Evolutionary conservation across 2,797 vertebrate genomes (phyloP), one percentile per base, ranked within the genome.

Genomic region (Microtus agrestis): DNA sequence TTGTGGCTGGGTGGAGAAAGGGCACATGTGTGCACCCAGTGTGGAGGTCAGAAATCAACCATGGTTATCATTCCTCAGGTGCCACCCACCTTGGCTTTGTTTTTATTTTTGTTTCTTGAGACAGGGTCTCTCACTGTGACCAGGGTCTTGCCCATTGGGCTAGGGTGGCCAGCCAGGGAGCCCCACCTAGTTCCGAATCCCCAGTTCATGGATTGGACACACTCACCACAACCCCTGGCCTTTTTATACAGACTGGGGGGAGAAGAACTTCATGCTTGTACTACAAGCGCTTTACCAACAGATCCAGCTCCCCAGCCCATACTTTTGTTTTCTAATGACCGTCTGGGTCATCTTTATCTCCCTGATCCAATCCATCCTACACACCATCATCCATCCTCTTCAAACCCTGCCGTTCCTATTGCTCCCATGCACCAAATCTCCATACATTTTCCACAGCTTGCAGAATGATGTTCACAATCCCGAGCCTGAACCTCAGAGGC

Each of bases 401-500:
- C 48, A 86, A 79, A 89, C 59, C 23, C 73, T 74, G 10, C 65
- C 23, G 2, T 74, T 48, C 23, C 37, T 81, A 37, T 67, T 80
- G 37, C n/a, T 78, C 90, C 80, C 37, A 21, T 95, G 40, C 43
- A 19, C 78, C 21, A 71, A n/a, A 59, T 80, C 79, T 90, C 77
- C 51, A 69, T 2, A 67, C n/a, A 31, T 51, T 87, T 82, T 29
- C 78, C 43, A 73, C 25, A 76, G 43, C 69, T 91, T 91, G 86
- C 37, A 89, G 65, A 96, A 82, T 65, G 23, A 86, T 73, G n/a
- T 63, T 65, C 61, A 89, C 74, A 94, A 69, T 91, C 56, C n/a
- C 87, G 54, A 78, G 23, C 54, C 65, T 76, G 86, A 56, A 73
- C 48, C 91, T 65, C 69, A 80, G 92, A 93, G n/a, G 3, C 31